Evolutionary conservation across 2,888 invertebrate genomes (phyloP).

Genomic region (Scrobipalpa atriplicella): DNA sequence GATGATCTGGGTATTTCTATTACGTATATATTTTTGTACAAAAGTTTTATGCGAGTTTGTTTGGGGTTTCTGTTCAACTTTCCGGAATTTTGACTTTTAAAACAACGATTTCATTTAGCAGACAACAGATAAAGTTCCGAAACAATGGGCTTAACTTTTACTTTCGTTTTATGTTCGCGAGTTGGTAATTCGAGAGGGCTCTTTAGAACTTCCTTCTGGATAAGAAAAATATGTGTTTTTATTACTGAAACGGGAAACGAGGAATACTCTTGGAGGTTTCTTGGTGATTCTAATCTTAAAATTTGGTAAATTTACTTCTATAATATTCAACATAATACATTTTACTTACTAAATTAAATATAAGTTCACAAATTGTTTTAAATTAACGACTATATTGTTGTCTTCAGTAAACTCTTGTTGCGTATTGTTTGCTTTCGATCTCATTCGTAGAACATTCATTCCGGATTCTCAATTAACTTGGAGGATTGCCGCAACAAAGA

Average conservation of each 20-base stretch:
- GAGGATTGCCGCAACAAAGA: slow-evolving; percentile 45
- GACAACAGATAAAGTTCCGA: slow-evolving; percentile 16
- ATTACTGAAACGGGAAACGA: not conserved
- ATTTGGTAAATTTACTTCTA: too few species aligned
- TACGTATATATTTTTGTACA: not conserved
- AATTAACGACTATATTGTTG: not conserved
- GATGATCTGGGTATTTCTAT: not conserved
- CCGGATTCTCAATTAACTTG: slow-evolving; percentile 21
- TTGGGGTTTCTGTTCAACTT: slow-evolving; percentile 1
- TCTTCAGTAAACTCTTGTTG: not conserved
- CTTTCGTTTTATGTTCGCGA: not conserved
- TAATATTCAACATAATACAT: too few species aligned
- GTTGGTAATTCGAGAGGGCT: not conserved
- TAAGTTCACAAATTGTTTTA: not conserved
- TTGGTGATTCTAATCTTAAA: not conserved
- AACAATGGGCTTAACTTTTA: slow-evolving; percentile 23
- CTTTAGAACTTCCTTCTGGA: not conserved
- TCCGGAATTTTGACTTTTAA: slow-evolving; percentile 17
- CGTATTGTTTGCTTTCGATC: not conserved
- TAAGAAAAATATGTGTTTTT: not conserved
- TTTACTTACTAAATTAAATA: too few species aligned
- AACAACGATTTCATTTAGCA: slow-evolving; percentile 17
- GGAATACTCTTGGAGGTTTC: not conserved
- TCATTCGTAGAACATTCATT: not conserved
- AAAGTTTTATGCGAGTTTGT: slow-evolving; percentile 9